Conservation (phyloP, 2,797 vertebrate species). For the Hemibagrus guttatus region DNA sequence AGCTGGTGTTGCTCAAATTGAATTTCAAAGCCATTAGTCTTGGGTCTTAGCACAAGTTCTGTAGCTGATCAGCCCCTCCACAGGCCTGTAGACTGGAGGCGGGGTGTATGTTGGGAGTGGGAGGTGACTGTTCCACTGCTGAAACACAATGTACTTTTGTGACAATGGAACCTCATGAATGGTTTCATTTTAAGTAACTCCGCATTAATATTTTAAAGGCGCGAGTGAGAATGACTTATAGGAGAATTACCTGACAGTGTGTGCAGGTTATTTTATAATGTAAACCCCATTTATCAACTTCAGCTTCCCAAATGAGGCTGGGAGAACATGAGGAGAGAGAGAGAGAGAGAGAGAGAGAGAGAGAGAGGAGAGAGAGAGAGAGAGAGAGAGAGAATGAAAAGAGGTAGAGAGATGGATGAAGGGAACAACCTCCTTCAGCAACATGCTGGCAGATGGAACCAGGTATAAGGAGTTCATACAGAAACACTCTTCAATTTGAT, state of each 20-base stretch:
- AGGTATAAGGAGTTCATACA: not conserved
- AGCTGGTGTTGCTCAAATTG: slow-evolving; percentile 44
- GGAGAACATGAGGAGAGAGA: not conserved
- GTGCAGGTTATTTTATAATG: slow-evolving; percentile 36
- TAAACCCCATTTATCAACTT: slow-evolving; percentile 40
- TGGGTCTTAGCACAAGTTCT: slow-evolving; percentile 18
- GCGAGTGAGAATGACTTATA: slow-evolving; percentile 32
- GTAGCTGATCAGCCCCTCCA: slow-evolving; percentile 2
- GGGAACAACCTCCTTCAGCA: not conserved
- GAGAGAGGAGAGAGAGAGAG: not conserved
- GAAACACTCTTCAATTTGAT: not conserved
- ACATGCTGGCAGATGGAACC: not conserved
- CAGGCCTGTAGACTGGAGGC: not conserved
- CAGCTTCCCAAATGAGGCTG: not conserved
- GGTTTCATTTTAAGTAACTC: slow-evolving; percentile 46
- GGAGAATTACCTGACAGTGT: slow-evolving; percentile 34
- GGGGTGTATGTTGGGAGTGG: not conserved
- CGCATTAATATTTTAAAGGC: slow-evolving; percentile 44
- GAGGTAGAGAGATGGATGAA: not conserved
- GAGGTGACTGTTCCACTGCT: not conserved
- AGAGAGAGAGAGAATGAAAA: slow-evolving; percentile 3
- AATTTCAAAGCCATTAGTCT: slow-evolving; percentile 42
- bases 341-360: not conserved
- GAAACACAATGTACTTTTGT: slow-evolving; percentile 13
- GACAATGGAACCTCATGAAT: slow-evolving; percentile 6